A percentile compares a stretch with the other conserved stretches of the same genome.
Conservation (phyloP, 1,140 invertebrate species). For the Dufourea novaeangliae region DNA sequence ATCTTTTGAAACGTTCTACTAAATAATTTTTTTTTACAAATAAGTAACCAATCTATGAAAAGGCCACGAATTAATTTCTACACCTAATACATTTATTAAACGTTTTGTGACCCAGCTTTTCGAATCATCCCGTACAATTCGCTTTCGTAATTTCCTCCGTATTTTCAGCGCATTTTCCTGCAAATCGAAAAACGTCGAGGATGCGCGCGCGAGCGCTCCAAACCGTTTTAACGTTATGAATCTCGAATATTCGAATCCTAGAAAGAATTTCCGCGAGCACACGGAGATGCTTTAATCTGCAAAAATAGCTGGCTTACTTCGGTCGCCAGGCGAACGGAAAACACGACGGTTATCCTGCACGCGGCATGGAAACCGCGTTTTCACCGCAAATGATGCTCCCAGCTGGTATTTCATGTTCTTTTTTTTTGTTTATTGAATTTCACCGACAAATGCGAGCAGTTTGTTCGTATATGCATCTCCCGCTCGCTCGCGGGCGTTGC, state of each 20-base stretch:
- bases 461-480: not conserved
- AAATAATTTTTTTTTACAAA: no score
- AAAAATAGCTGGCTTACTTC: not conserved
- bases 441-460: not conserved
- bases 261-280: not conserved
- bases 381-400: not conserved
- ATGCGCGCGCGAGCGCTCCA: not conserved
- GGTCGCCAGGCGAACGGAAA: not conserved
- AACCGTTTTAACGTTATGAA: constrained; percentile 1
- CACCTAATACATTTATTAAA: no score
- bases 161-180: not conserved
- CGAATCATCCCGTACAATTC: no score
- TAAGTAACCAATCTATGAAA: no score
- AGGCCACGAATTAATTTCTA: no score
- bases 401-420: not conserved
- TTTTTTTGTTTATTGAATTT: no score
- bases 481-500: not conserved
- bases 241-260: constrained; percentile 1
- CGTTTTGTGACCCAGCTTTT: no score
- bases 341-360: not conserved
- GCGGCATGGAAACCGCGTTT: not conserved
- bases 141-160: no score
- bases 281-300: not conserved
- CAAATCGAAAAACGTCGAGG: not conserved
- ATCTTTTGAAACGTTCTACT: no score